phyloP scores from a whole-genome alignment of 2,113 vertebrate genomes.

The Plectropomus leopardus region DNA sequence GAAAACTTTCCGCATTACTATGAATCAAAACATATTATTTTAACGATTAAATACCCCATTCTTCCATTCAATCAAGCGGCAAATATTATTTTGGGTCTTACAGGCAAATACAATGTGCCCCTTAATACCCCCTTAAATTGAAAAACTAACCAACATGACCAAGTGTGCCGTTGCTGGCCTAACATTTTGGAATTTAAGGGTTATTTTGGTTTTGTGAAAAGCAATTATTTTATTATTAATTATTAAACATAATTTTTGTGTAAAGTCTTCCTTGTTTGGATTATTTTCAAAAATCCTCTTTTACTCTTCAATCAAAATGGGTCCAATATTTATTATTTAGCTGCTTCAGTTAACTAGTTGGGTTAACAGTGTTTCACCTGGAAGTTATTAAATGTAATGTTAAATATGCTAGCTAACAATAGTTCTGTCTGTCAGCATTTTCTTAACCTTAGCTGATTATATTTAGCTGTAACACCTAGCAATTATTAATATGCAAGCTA shows the following conservation, averaged over 20 bases:
- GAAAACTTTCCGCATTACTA: conserved; percentile 43
- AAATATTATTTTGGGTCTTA: neutral
- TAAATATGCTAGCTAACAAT: neutral
- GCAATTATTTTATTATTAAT: no score
- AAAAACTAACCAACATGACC: neutral
- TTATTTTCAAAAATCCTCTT: no score
- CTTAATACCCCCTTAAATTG: neutral
- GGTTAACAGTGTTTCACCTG: neutral
- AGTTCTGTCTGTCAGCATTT: neutral
- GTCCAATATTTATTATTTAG: neutral
- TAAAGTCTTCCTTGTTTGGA: no score
- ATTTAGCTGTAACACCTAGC: neutral
- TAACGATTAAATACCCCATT: conserved; percentile 35
- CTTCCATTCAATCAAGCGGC: neutral
- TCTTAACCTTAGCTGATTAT: neutral
- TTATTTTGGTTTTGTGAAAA: neutral
- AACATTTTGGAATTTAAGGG: neutral
- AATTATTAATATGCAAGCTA: neutral
- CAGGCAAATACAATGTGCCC: neutral
- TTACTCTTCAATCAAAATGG: no score
- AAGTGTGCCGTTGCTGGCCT: neutral
- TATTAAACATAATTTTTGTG: no score
- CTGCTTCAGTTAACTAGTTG: neutral
- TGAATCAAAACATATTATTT: conserved; percentile 33
- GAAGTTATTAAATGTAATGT: neutral